Evolutionary conservation across 2,113 vertebrate species (phyloP).

Genomic region (Lepus europaeus): DNA sequence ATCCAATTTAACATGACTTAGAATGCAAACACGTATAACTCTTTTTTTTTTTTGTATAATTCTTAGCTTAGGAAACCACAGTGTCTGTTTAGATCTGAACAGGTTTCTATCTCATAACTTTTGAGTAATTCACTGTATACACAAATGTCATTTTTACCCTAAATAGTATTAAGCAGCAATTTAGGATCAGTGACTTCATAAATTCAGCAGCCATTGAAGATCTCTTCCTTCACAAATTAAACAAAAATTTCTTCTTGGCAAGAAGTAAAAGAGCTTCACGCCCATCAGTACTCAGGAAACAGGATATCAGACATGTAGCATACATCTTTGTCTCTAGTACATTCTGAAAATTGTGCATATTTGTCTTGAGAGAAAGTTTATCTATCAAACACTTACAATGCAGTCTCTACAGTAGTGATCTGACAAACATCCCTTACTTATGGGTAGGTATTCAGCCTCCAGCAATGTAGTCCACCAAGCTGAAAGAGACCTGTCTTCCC

Average conservation of each 20-base stretch:
- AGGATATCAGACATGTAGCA: background rate
- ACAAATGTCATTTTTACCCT: slow-evolving; percentile 38
- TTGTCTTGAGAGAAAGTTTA: slow-evolving; percentile 56
- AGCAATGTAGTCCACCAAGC: background rate
- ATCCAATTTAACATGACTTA: slow-evolving; percentile 52
- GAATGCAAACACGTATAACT: slow-evolving; percentile 6
- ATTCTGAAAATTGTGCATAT: slow-evolving; percentile 52
- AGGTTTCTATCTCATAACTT: slow-evolving; percentile 23
- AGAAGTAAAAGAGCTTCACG: slow-evolving; percentile 41
- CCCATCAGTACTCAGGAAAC: background rate
- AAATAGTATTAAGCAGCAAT: slow-evolving; percentile 16
- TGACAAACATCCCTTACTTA: slow-evolving; percentile 35
- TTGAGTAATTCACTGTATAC: slow-evolving; percentile 4
- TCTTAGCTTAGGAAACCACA: slow-evolving; percentile 43
- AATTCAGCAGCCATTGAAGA: slow-evolving; percentile 41
- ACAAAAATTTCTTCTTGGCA: slow-evolving; percentile 47
- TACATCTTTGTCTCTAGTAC: background rate
- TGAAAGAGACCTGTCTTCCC: slow-evolving; percentile 53
- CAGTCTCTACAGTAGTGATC: slow-evolving; percentile 2
- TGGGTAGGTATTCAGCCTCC: slow-evolving; percentile 43
- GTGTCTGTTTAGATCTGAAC: background rate
- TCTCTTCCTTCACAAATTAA: slow-evolving; percentile 45
- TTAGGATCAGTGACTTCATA: slow-evolving; percentile 38
- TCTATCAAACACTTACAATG: slow-evolving; percentile 56
- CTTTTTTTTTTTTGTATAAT: background rate